Base-by-base conservation (phyloP, 1,140 invertebrate genomes). In the Drosophila jambulina region DNA sequence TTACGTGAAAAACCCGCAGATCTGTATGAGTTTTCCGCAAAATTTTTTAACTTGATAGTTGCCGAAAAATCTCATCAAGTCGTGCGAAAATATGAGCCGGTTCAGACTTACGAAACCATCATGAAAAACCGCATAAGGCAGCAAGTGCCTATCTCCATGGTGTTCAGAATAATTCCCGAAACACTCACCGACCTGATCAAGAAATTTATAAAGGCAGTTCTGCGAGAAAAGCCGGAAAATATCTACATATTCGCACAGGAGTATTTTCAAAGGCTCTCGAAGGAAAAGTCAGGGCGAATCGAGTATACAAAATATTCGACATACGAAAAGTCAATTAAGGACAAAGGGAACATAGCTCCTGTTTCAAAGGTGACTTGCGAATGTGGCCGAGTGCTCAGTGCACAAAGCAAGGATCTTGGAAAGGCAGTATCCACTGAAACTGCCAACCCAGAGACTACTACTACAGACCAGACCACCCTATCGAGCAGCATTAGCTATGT, bases 171-270 rank as follows among this genome's bases (percentile, higher is more conserved):
- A 57, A 93, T 94, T 90, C 94, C 94, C 10, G 75, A 92, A n/a
- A 93, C 93, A 4, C 87, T 94, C 0, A 92, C 94, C 3, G 93
- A 94, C 25, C 64, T 94, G 23, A 94, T 94, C 80, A 94, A 94
- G 71, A 93, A 93, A 17, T 92, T 94, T 17, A 92, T 94, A 8
- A 94, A 93, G 68, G 93, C 94, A 54, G 93, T 94, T 2, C 87
- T 94, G 2, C 93, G 92, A 60, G 91, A 93, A 64, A 94, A 93
- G 64, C 94, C 94, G 0, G 71, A 84, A 5, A 93, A 94, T 69
- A 80, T 94, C 34, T 93, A 94, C 38, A 81, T 92, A 21, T 94
- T 93, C 70, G 94, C 93, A 63, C 92, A 93, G 23, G 76, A 93
- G 17, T 94, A 94, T 69, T 93, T 94, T 90, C 75, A 93, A 48